Percentiles rank a stretch among this genome's conserved stretches.
These are phyloP conservation scores for Eunapius fragilis DNA, from an alignment of 37 sponge, comb jelly and placozoan genomes.

Conservation along the genomic window DNA sequence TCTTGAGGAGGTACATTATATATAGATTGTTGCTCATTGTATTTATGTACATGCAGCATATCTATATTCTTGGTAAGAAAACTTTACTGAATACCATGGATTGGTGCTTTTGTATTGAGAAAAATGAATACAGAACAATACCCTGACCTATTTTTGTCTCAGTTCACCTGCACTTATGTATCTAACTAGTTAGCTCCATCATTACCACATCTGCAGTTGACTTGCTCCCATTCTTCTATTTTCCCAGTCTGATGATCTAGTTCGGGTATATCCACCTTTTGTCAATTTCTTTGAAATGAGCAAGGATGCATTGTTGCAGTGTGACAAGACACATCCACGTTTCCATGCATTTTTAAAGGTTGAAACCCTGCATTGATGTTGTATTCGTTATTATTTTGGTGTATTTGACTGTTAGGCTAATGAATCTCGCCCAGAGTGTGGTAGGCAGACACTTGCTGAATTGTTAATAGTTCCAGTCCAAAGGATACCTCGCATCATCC, in stretches of 20 bases:
- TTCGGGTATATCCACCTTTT: slow-evolving; percentile 85
- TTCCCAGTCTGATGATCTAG: slow-evolving; percentile 73
- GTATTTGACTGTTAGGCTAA: slow-evolving; percentile 45
- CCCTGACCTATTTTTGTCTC: no score
- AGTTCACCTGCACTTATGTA: no score
- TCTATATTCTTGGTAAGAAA: not conserved
- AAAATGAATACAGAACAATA: no score
- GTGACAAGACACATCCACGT: slow-evolving; percentile 82
- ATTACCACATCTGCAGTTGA: not conserved
- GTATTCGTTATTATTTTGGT: not conserved
- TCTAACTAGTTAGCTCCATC: no score
- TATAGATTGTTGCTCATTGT: no score
- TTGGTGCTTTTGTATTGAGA: no score
- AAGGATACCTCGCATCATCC: slow-evolving; percentile 86
- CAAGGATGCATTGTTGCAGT: slow-evolving; percentile 76
- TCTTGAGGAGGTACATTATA: slow-evolving; percentile 48
- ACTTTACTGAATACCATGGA: no score
- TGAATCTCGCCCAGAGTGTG: slow-evolving; percentile 80
- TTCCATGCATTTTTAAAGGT: slow-evolving; percentile 94
- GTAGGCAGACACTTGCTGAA: slow-evolving; percentile 82
- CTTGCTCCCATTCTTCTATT: not conserved
- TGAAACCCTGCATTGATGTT: not conserved
- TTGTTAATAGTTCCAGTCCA: slow-evolving; percentile 90
- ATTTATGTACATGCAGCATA: not conserved
- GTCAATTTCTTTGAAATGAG: slow-evolving; percentile 90